Evolutionary conservation across 2,113 vertebrate genomes (phyloP).

Genomic region (Cryptomyrus ogoouensis): DNA sequence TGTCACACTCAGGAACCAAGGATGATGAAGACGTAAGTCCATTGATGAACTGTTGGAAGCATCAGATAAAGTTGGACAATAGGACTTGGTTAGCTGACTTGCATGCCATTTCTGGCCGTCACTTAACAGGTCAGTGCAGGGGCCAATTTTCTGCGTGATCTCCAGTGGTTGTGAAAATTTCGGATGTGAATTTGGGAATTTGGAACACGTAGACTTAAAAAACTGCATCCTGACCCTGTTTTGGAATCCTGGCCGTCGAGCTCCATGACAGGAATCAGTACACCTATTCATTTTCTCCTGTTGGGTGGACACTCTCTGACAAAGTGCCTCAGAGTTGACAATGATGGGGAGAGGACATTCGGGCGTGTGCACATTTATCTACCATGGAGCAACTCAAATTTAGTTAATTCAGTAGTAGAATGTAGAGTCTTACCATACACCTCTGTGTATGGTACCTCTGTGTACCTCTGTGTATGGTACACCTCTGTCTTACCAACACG

Average conservation of each 20-base stretch:
- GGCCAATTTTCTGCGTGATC: neutral
- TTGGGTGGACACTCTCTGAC: neutral
- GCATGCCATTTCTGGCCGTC: neutral
- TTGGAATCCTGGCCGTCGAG: neutral
- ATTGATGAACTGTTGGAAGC: neutral
- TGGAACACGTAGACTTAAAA: neutral
- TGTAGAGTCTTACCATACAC: neutral
- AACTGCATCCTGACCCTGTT: neutral
- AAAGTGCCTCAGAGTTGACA: neutral
- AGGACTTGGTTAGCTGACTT: neutral
- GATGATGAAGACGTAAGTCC: neutral
- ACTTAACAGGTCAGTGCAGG: neutral
- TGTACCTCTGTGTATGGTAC: too few relatives aligned
- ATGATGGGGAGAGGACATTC: neutral
- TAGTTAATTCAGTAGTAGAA: neutral
- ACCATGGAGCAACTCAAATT: neutral
- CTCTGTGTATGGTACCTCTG: too few relatives aligned
- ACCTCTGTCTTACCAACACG: too few relatives aligned
- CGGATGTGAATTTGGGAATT: neutral
- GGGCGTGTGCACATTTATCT: neutral
- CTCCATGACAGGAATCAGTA: neutral
- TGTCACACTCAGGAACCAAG: neutral
- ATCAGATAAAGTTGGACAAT: neutral
- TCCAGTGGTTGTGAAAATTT: neutral
- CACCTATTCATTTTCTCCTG: neutral